Conservation (phyloP, 2,888 invertebrate genomes). For the Nomada flava region DNA sequence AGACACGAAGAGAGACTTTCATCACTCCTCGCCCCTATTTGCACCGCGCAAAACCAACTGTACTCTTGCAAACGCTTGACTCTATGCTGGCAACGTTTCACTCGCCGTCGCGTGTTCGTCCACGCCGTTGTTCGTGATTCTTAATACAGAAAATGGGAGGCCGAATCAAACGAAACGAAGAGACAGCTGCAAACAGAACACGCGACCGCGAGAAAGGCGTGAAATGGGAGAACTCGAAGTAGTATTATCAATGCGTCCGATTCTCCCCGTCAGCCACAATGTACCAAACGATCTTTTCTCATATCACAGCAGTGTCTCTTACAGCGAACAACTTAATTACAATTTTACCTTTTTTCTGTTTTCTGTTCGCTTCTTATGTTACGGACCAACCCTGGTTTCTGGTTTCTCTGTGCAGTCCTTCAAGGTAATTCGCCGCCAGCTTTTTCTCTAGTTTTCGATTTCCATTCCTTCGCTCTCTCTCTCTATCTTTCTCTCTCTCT, state of each 20-base stretch:
- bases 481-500: constrained; percentile 38
- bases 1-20: constrained; percentile 61
- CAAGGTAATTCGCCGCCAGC: constrained; percentile 81
- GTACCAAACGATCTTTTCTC: constrained; percentile 45
- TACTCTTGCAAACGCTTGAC: constrained; percentile 49
- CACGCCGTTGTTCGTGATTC: neutral
- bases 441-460: constrained; percentile 71
- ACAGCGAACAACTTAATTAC: constrained; percentile 78
- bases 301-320: constrained; percentile 65
- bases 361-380: constrained; percentile 84
- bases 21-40: constrained; percentile 12
- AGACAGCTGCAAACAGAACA: neutral
- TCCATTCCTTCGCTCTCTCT: constrained; percentile 36
- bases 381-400: constrained; percentile 82
- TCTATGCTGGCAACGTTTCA: constrained; percentile 25
- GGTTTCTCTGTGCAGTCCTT: constrained; percentile 83
- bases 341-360: constrained; percentile 82
- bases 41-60: constrained; percentile 37
- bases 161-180: neutral
- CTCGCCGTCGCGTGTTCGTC: constrained; percentile 20
- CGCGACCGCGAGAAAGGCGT: constrained; percentile 26
- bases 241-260: constrained; percentile 28
- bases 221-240: constrained; percentile 1
- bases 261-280: constrained; percentile 32
- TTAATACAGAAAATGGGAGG: neutral